phyloP scores from a whole-genome alignment of 2,797 vertebrate species.

The Rhadinocentrus ornatus region DNA sequence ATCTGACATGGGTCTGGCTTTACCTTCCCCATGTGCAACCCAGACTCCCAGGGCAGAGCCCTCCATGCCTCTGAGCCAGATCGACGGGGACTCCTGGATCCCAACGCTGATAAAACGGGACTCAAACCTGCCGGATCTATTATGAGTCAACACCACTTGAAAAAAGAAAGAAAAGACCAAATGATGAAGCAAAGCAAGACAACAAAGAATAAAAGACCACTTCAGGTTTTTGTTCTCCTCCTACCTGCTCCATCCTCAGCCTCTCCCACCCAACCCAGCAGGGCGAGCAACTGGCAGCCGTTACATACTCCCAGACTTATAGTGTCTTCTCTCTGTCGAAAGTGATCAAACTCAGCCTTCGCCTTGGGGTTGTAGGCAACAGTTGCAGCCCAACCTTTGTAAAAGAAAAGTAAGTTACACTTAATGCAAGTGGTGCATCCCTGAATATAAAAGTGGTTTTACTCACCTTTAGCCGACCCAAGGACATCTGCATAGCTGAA shows the following conservation, averaged over 20 bases:
- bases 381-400: conserved; percentile 90
- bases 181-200: not conserved
- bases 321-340: conserved; percentile 85
- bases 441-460: not conserved
- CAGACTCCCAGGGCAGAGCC: conserved; percentile 90
- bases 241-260: conserved; percentile 61
- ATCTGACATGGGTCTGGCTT: not conserved
- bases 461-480: conserved; percentile 91
- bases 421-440: not conserved
- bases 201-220: not conserved
- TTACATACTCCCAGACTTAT: conserved; percentile 94
- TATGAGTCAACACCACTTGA: conserved; percentile 86
- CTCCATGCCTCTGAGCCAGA: conserved; percentile 91
- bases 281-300: conserved; percentile 91
- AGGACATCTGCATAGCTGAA: conserved; percentile 94
- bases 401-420: conserved; percentile 15
- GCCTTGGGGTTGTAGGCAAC: conserved; percentile 85
- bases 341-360: conserved; percentile 84
- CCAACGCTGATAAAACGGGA: conserved; percentile 89
- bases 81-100: conserved; percentile 84
- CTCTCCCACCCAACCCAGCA: conserved; percentile 91
- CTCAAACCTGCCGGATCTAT: conserved; percentile 90
- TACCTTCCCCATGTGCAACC: conserved; percentile 95
- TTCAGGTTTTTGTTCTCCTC: not conserved
- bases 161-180: not conserved